Conservation (phyloP, 2,113 vertebrate genomes). For the Pontoporia blainvillei region DNA sequence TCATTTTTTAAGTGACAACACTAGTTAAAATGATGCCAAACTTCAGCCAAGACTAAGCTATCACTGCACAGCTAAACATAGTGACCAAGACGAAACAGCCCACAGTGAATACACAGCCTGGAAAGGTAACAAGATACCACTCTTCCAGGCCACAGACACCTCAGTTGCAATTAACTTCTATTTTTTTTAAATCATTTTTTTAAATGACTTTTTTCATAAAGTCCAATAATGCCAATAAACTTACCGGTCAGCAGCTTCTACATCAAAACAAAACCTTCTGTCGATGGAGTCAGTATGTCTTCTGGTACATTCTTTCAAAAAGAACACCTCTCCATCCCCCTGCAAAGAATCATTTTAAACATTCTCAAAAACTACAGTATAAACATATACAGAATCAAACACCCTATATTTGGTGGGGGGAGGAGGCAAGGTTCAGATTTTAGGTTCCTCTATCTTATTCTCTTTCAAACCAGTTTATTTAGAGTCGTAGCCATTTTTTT, state of each 20-base stretch:
- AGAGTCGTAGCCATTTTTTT: neutral
- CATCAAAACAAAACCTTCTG: constrained; percentile 95
- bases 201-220: neutral
- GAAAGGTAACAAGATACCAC: neutral
- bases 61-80: neutral
- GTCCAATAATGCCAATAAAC: neutral
- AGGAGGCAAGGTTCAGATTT: neutral
- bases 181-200: neutral
- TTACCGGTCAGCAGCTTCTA: constrained; percentile 95
- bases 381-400: neutral
- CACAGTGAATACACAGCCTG: neutral
- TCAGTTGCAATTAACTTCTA: neutral
- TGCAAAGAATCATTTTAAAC: constrained; percentile 73
- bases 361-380: neutral
- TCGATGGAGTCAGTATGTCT: constrained; percentile 91
- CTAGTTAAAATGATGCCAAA: neutral
- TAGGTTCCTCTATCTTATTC: neutral
- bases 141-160: neutral
- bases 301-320: constrained; percentile 90
- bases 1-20: neutral
- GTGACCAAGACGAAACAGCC: neutral
- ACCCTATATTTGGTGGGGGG: rapidly evolving
- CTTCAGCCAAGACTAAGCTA: neutral
- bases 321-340: constrained; percentile 92
- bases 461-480: neutral